These are phyloP conservation scores for Blennius ocellaris DNA, from an alignment of 2,113 vertebrate genomes.

Conservation along the genomic window DNA sequence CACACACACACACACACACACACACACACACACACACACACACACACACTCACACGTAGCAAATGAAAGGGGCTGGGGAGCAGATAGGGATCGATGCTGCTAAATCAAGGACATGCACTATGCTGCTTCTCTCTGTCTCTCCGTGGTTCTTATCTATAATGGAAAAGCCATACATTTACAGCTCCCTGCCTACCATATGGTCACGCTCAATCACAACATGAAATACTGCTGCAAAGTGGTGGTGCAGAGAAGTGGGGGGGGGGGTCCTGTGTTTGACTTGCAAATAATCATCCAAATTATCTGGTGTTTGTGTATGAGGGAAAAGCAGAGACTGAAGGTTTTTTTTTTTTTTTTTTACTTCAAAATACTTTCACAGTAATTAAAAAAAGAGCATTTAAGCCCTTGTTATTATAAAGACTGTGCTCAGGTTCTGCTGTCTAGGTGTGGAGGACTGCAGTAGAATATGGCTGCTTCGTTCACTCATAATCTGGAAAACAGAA, in stretches of 20 bases:
- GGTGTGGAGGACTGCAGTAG: background rate
- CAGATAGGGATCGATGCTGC: slow-evolving; percentile 76
- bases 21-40: no score
- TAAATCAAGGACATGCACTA: slow-evolving; percentile 81
- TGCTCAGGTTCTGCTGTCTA: background rate
- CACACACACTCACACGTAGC: slow-evolving; percentile 59
- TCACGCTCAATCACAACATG: slow-evolving; percentile 70
- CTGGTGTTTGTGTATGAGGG: background rate
- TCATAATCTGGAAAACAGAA: no score
- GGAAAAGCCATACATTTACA: slow-evolving; percentile 80
- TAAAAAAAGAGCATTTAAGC: slow-evolving; percentile 22
- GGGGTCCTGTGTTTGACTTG: slow-evolving; percentile 36
- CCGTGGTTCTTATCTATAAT: slow-evolving; percentile 81
- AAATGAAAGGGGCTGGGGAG: slow-evolving; percentile 73
- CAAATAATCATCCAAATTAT: slow-evolving; percentile 15
- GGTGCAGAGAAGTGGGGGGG: background rate
- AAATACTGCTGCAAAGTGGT: slow-evolving; percentile 68
- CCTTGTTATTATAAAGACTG: background rate
- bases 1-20: no score
- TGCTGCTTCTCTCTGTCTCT: slow-evolving; percentile 76
- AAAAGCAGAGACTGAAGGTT: background rate
- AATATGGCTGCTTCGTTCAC: background rate
- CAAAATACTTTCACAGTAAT: slow-evolving; percentile 15
- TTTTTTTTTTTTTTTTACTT: slow-evolving; percentile 19
- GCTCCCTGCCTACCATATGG: slow-evolving; percentile 66